Conservation (phyloP, 2,113 vertebrate species). For the Morone saxatilis region DNA sequence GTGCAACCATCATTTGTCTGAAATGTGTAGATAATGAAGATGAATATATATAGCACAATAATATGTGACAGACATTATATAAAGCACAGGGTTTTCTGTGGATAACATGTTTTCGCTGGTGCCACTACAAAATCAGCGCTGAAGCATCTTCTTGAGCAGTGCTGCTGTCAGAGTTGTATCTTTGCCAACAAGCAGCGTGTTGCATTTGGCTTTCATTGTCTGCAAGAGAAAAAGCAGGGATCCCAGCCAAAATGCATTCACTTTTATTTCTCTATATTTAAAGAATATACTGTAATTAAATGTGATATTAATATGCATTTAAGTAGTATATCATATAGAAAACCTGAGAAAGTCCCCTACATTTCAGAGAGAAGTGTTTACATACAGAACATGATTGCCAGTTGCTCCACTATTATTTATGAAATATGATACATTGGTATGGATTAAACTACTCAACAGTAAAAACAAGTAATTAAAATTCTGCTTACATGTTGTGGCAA, state of each 20-base stretch:
- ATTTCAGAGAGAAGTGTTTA: background rate
- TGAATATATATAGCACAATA: no score
- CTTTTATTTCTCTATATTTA: background rate
- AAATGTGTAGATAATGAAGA: background rate
- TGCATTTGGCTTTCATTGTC: conserved; percentile 27
- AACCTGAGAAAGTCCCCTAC: background rate
- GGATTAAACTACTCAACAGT: no score
- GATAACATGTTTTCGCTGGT: background rate
- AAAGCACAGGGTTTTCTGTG: background rate
- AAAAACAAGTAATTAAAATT: no score
- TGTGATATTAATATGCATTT: background rate
- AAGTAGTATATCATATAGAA: background rate
- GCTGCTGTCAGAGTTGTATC: background rate
- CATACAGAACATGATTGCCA: no score
- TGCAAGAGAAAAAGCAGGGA: background rate
- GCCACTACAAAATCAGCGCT: background rate
- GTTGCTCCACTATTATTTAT: no score
- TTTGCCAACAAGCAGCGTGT: conserved; percentile 16
- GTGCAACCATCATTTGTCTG: background rate
- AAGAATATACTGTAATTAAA: background rate
- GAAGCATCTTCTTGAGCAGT: background rate
- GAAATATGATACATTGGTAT: no score
- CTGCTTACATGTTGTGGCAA: background rate
- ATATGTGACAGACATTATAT: background rate
- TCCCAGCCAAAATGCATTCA: background rate